Conservation (phyloP, 2,113 vertebrate genomes). For the Chrysemys picta region DNA sequence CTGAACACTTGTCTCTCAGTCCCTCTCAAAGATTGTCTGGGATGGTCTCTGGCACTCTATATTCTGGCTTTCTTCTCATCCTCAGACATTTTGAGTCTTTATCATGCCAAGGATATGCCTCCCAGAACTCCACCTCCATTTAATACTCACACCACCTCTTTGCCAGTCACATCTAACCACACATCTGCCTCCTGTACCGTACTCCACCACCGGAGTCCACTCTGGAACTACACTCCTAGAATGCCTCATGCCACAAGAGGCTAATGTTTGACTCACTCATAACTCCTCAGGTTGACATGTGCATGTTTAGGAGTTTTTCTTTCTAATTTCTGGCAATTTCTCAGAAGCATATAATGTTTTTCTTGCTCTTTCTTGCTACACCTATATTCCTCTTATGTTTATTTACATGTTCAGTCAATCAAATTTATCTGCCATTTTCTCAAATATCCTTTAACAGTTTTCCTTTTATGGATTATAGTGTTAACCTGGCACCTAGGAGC, state of each 20-base stretch:
- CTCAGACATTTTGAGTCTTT: not conserved
- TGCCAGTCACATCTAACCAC: not conserved
- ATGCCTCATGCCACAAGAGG: fast-evolving
- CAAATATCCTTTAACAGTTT: not conserved
- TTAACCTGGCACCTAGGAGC: too few relatives aligned
- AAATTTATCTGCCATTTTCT: not conserved
- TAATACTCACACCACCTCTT: not conserved
- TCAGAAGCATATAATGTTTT: not conserved
- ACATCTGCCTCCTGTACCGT: not conserved
- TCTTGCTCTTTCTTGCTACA: not conserved
- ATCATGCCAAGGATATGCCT: not conserved
- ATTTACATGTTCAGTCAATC: not conserved
- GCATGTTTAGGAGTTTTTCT: not conserved
- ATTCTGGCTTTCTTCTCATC: not conserved
- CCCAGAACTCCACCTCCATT: not conserved
- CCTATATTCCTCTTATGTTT: not conserved
- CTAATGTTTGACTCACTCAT: not conserved
- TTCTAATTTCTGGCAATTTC: not conserved
- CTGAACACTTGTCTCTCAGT: not conserved
- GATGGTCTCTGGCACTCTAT: not conserved
- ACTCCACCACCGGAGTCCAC: not conserved
- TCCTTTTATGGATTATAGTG: not conserved
- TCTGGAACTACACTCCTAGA: not conserved
- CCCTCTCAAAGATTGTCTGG: not conserved
- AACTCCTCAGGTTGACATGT: not conserved